A percentile compares a stretch with the other conserved stretches of the same genome.
Evolutionary conservation across 2,113 vertebrate genomes (phyloP).

Genomic region (Tetrao urogallus): DNA sequence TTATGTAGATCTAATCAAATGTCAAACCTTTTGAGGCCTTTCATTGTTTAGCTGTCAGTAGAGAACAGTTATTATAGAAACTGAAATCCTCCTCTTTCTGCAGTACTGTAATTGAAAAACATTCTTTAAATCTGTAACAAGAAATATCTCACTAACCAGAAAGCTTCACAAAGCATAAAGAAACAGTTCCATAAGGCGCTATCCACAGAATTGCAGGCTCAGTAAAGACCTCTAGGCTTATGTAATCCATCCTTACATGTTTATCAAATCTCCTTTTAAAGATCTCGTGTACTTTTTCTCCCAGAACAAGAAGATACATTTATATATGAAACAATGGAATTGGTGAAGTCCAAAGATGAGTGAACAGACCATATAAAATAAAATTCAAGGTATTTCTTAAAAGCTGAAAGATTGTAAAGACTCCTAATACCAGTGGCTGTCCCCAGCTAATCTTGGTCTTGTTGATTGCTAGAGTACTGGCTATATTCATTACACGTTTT

Average conservation of each 20-base stretch:
- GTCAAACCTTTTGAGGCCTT: slow-evolving; percentile 71
- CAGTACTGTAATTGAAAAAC: slow-evolving; percentile 64
- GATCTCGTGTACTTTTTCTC: not conserved
- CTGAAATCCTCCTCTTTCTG: slow-evolving; percentile 69
- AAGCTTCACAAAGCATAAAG: not conserved
- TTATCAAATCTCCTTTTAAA: not conserved
- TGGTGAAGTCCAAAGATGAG: not conserved
- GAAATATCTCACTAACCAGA: not conserved
- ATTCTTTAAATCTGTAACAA: slow-evolving; percentile 45
- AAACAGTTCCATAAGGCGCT: slow-evolving; percentile 4
- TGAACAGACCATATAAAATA: not conserved
- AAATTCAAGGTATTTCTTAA: not conserved
- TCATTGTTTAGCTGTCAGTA: slow-evolving; percentile 69
- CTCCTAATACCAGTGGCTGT: not conserved
- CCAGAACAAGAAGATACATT: not conserved
- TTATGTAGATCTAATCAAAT: slow-evolving; percentile 63
- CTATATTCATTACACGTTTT: not conserved
- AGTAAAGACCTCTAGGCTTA: not conserved
- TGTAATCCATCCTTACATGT: not conserved
- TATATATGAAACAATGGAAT: not conserved
- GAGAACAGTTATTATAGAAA: slow-evolving; percentile 65
- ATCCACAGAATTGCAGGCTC: not conserved
- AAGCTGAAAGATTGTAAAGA: not conserved
- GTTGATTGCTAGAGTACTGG: not conserved
- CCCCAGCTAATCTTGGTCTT: not conserved